These are phyloP conservation scores for Carterocephalus palaemon DNA, from an alignment of 2,888 invertebrate species.

Conservation along the genomic window DNA sequence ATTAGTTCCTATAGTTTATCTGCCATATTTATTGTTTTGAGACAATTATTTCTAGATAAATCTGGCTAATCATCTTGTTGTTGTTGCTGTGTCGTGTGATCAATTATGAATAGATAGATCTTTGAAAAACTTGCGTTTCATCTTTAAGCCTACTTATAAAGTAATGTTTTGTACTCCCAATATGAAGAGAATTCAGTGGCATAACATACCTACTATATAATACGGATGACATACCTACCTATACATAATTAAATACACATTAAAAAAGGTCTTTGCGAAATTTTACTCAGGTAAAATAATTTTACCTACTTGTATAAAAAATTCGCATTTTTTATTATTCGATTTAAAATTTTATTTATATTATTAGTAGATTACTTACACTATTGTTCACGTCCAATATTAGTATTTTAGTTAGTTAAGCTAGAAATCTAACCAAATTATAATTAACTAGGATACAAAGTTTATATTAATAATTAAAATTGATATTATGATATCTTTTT, in stretches of 20 bases:
- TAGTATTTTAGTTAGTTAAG: slow-evolving; percentile 12
- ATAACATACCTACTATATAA: no score
- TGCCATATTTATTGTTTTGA: slow-evolving; percentile 24
- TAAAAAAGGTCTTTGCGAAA: no score
- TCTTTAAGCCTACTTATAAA: background rate
- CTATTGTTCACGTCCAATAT: slow-evolving; percentile 26
- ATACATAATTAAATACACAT: no score
- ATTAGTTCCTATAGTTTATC: slow-evolving; percentile 42
- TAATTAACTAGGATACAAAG: background rate
- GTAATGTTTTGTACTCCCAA: slow-evolving; percentile 31
- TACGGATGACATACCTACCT: no score
- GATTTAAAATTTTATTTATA: background rate
- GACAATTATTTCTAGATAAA: slow-evolving; percentile 14
- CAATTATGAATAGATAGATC: slow-evolving; percentile 5
- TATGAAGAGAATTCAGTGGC: slow-evolving; percentile 31
- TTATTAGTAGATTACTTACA: background rate
- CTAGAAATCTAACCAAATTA: slow-evolving; percentile 1
- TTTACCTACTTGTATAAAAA: no score
- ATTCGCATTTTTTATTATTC: background rate
- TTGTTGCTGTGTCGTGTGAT: slow-evolving; percentile 11
- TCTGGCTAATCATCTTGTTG: slow-evolving; percentile 17
- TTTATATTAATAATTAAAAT: background rate
- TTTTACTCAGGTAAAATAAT: no score
- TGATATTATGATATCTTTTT: slow-evolving; percentile 8
- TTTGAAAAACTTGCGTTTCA: slow-evolving; percentile 3